Base-by-base conservation (phyloP, 2,797 vertebrate genomes). In the Neoniphon sammara region DNA sequence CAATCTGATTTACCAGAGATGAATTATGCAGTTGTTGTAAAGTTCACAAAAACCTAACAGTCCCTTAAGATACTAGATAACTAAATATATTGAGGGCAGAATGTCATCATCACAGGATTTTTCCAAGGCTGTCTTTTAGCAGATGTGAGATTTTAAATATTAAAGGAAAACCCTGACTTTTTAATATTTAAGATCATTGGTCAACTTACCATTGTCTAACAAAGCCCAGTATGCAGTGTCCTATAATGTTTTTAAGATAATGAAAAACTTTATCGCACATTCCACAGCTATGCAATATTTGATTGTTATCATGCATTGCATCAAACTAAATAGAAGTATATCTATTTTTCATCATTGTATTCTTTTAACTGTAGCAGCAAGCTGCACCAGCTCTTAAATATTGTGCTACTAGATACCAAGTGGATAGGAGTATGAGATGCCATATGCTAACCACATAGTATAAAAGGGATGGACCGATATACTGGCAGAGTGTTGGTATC, bases 11-110 rank as follows among this genome's bases (percentile, higher is more conserved):
- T 69, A 85, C 74, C 72, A 66, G 57, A 62, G 72, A 60, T 65
- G 75, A 79, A 81, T 73, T 76, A 80, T 14, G 14, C 14, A 42
- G 42, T 68, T 73, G 11, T 27, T 23, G 49, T 42, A 71, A 77
- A 72, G 60, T 82, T 89, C 73, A 80, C 77, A 87, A 85, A 68
- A 82, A 70, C 81, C 78, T 90, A 77, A 76, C 30, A 86, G 58
- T 78, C 79, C 62, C 63, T 74, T 60, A 42, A 87, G 71, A 77
- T 77, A 52, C 1, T 21, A 68, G 66, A 80, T 84, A 58, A 68
- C 70, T 63, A 61, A 34, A 39, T 69, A 47, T 88, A 88, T 84
- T 90, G 82, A 73, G 70, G 72, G 63, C 77, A 67, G 80, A 87
- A 84, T 82, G 79, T 75, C 76, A 74, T 71, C 34, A 62, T 36